phyloP scores from a whole-genome alignment of 2,113 vertebrate genomes.

The Tonatia bakeri region DNA sequence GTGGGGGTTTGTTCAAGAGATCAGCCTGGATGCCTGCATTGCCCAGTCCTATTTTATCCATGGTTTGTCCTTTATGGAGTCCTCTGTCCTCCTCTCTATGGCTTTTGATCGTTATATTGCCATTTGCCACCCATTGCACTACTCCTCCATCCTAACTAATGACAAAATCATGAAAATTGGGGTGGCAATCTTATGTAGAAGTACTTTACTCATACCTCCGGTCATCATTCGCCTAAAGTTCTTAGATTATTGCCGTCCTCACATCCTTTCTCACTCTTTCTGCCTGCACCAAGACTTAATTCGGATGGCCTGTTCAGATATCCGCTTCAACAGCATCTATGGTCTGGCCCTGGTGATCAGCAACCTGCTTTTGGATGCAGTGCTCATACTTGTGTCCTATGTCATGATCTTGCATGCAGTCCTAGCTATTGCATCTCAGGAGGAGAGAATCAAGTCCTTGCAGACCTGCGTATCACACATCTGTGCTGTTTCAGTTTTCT shows the following conservation, averaged over 20 bases:
- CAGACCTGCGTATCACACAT: constrained; percentile 62
- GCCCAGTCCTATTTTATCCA: constrained; percentile 65
- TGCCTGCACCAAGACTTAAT: constrained; percentile 66
- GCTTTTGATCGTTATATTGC: constrained; percentile 60
- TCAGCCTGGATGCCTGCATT: constrained; percentile 57
- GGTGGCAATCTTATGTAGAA: constrained; percentile 15
- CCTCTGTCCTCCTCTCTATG: constrained; percentile 39
- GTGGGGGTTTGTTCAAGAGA: constrained; percentile 37
- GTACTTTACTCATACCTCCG: constrained; percentile 40
- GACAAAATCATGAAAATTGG: neutral
- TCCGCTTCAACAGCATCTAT: neutral
- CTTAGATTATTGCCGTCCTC: constrained; percentile 45
- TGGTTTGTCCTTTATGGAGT: constrained; percentile 12
- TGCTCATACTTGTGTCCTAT: constrained; percentile 50
- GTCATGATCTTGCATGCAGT: constrained; percentile 1
- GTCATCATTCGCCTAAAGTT: constrained; percentile 47
- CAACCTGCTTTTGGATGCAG: constrained; percentile 8
- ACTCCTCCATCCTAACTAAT: constrained; percentile 42
- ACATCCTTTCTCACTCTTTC: constrained; percentile 65
- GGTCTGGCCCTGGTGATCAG: constrained; percentile 41
- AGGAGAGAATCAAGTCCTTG: constrained; percentile 48
- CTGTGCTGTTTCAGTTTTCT: constrained; percentile 57
- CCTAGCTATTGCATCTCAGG: constrained; percentile 22
- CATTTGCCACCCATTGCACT: constrained; percentile 47
- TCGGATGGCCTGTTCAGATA: neutral